These are phyloP conservation scores for Lutjanus argentimaculatus DNA, from an alignment of 2,797 vertebrate genomes.

Conservation along the genomic window DNA sequence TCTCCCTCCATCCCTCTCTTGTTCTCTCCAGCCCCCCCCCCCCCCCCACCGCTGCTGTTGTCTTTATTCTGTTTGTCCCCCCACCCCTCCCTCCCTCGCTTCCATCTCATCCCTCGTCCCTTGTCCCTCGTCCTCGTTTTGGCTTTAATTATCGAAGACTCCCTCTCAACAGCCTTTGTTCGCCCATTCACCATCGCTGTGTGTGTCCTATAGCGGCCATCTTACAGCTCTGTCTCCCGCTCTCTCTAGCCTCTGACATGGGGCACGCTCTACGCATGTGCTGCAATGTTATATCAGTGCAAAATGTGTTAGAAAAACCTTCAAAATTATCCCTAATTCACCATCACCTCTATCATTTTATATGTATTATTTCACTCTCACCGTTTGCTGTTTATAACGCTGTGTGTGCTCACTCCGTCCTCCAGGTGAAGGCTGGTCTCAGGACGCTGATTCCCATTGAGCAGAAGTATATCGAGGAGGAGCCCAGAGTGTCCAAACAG, in stretches of 20 bases:
- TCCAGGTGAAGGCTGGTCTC: slow-evolving; percentile 96
- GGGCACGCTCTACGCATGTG: slow-evolving; percentile 61
- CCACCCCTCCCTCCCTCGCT: slow-evolving; percentile 47
- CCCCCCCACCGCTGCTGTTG: slow-evolving; percentile 63
- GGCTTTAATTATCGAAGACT: slow-evolving; percentile 88
- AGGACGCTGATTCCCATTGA: slow-evolving; percentile 95
- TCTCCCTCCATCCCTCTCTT: slow-evolving; percentile 63
- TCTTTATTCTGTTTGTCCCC: slow-evolving; percentile 79
- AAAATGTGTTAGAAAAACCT: slow-evolving; percentile 18
- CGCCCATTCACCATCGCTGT: slow-evolving; percentile 73
- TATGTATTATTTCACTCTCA: slow-evolving; percentile 37
- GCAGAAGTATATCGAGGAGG: slow-evolving; percentile 98
- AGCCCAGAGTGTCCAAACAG: slow-evolving; percentile 98
- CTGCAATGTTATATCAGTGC: slow-evolving; percentile 27
- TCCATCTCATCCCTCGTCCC: slow-evolving; percentile 77
- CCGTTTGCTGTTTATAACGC: slow-evolving; percentile 46
- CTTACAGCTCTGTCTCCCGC: slow-evolving; percentile 76
- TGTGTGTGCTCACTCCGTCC: slow-evolving; percentile 50
- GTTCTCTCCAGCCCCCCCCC: slow-evolving; percentile 57
- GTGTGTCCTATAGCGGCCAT: slow-evolving; percentile 85
- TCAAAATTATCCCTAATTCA: slow-evolving; percentile 16
- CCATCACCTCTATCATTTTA: slow-evolving; percentile 1
- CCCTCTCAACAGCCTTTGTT: slow-evolving; percentile 85
- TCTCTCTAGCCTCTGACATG: slow-evolving; percentile 71
- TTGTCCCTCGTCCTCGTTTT: slow-evolving; percentile 81